A percentile compares a stretch with the other conserved stretches of the same genome.
Conservation (phyloP, 2,888 invertebrate species). For the Sympetrum striolatum region DNA sequence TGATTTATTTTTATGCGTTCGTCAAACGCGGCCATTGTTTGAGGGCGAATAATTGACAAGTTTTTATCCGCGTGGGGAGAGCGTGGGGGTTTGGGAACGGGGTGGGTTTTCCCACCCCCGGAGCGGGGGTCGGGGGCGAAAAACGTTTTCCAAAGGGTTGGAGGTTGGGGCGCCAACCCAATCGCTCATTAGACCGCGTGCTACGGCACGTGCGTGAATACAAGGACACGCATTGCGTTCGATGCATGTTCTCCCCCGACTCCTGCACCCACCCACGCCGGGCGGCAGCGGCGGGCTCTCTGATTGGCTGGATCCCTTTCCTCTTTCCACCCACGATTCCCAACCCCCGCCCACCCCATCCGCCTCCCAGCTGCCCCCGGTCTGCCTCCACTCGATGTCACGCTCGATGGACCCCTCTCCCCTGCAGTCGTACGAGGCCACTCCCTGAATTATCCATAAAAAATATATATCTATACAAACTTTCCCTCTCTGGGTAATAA, state of each 20-base stretch:
- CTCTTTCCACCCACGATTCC: not conserved
- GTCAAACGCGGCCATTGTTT: not conserved
- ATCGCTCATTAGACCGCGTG: slow-evolving; percentile 17
- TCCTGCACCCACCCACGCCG: not conserved
- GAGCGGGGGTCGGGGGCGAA: not conserved
- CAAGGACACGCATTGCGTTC: slow-evolving; percentile 24
- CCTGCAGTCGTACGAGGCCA: not conserved
- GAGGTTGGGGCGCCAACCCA: not conserved
- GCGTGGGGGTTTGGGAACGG: not conserved
- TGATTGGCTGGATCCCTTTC: slow-evolving; percentile 29
- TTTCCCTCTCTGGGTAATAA: not conserved
- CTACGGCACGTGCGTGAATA: not conserved
- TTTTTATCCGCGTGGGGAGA: not conserved
- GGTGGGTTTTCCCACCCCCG: not conserved
- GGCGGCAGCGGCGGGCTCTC: slow-evolving; percentile 1
- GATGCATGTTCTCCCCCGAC: slow-evolving; percentile 4
- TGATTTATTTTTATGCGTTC: not conserved
- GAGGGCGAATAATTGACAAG: not conserved
- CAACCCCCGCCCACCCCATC: not conserved
- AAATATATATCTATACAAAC: not conserved
- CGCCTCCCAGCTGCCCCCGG: slow-evolving; percentile 23
- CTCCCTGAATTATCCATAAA: not conserved
- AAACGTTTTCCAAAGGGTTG: not conserved
- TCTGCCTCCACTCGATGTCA: not conserved
- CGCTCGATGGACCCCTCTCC: not conserved